A percentile compares a stretch with the other conserved stretches of the same genome.
Conservation (phyloP, 2,888 invertebrate species). For the Crocallis elinguaria region DNA sequence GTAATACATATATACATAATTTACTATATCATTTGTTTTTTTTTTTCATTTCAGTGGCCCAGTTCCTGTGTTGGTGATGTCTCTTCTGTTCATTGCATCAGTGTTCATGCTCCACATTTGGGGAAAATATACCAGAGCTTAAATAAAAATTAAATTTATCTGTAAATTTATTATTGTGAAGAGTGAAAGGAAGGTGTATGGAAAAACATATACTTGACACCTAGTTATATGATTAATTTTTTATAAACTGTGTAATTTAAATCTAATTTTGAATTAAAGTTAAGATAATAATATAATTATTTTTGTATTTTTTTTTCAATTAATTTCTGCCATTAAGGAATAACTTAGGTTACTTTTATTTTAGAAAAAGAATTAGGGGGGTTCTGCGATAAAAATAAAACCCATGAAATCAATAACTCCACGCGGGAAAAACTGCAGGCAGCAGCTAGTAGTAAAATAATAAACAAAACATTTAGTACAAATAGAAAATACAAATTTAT, state of each 20-base stretch:
- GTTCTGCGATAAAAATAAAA: too few species aligned
- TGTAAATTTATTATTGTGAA: conserved; percentile 40
- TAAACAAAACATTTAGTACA: not conserved
- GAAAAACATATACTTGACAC: conserved; percentile 31
- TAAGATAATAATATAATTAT: conserved; percentile 50
- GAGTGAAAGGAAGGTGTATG: conserved; percentile 51
- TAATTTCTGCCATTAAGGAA: too few species aligned
- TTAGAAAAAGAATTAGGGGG: too few species aligned
- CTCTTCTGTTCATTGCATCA: conserved; percentile 98
- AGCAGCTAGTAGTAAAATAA: not conserved
- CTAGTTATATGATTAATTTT: conserved; percentile 38
- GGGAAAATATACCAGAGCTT: conserved; percentile 98
- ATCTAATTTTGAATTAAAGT: conserved; percentile 62
- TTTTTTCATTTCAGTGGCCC: conserved; percentile 92
- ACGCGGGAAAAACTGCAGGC: too few species aligned
- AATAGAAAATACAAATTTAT: conserved; percentile 30
- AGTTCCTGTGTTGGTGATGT: conserved; percentile 99
- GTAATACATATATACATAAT: too few species aligned
- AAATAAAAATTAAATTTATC: conserved; percentile 40
- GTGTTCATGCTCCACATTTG: conserved; percentile 99
- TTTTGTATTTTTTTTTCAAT: conserved; percentile 26
- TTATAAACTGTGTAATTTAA: conserved; percentile 61
- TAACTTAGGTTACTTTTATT: too few species aligned
- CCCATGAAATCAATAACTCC: too few species aligned
- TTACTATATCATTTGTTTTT: too few species aligned